A percentile compares a stretch with the other conserved stretches of the same genome.
Evolutionary conservation across 2,797 vertebrate species (phyloP).

Genomic region (Rhinogobio ventralis): DNA sequence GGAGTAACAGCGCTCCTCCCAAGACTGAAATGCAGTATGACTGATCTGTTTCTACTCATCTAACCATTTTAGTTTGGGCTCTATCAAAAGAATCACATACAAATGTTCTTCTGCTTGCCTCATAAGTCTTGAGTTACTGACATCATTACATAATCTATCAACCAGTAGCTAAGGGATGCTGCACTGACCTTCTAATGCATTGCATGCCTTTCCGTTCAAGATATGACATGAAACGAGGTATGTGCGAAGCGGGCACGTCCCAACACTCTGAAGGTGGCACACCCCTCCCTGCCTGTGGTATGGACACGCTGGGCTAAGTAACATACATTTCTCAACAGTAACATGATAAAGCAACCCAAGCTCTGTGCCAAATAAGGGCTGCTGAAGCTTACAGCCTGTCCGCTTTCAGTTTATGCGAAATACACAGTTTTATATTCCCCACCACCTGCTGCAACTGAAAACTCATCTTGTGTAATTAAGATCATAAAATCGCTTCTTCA

Average conservation of each 20-base stretch:
- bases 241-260: neutral
- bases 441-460: slow-evolving; percentile 17
- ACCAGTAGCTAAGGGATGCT: slow-evolving; percentile 2
- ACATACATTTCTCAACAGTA: slow-evolving; percentile 36
- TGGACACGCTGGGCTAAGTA: slow-evolving; percentile 5
- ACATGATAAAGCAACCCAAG: slow-evolving; percentile 33
- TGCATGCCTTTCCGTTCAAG: neutral
- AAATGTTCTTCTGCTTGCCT: neutral
- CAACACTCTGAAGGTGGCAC: slow-evolving; percentile 7
- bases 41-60: slow-evolving; percentile 21
- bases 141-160: neutral
- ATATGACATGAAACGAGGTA: slow-evolving; percentile 18
- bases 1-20: slow-evolving; percentile 33
- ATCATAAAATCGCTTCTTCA: neutral
- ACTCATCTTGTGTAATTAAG: neutral
- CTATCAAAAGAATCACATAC: neutral
- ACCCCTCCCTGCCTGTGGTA: neutral
- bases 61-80: neutral
- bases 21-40: slow-evolving; percentile 36
- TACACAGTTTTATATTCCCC: slow-evolving; percentile 5
- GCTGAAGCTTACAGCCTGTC: neutral
- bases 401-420: slow-evolving; percentile 4
- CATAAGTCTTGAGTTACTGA: neutral
- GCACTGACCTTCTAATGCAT: neutral
- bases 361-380: neutral